These are phyloP conservation scores for Leptopilina clavipes DNA, from an alignment of 1,140 invertebrate genomes.

Conservation along the genomic window DNA sequence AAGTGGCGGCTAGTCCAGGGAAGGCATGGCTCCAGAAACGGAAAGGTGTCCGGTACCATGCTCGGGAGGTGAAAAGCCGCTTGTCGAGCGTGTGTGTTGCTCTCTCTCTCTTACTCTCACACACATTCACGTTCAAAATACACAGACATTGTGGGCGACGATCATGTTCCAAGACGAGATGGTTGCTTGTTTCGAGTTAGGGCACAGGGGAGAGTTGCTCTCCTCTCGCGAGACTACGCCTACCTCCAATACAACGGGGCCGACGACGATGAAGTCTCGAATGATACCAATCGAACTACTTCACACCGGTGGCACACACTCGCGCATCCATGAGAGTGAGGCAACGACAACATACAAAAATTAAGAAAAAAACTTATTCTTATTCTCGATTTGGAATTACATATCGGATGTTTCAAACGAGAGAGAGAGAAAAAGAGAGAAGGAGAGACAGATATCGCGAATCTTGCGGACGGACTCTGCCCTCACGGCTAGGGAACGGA, in stretches of 20 bases:
- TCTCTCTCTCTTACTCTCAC: no score
- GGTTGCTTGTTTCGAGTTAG: not conserved
- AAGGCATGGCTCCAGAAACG: conserved; percentile 29
- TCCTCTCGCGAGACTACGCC: conserved; percentile 41
- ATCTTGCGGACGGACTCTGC: conserved; percentile 49
- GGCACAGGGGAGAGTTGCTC: no score
- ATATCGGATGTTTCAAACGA: no score
- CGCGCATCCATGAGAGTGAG: conserved; percentile 15
- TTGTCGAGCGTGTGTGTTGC: not conserved
- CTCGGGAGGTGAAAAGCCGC: conserved; percentile 1
- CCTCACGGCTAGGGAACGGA: conserved; percentile 44
- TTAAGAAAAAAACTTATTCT: no score
- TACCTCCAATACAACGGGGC: conserved; percentile 34
- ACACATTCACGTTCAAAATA: no score
- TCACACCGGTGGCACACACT: not conserved
- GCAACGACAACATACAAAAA: not conserved
- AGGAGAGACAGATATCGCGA: conserved; percentile 39
- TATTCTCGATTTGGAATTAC: no score
- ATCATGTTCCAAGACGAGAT: not conserved
- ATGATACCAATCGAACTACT: conserved; percentile 17
- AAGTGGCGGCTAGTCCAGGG: conserved; percentile 18
- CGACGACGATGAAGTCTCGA: conserved; percentile 24
- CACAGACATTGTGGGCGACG: not conserved
- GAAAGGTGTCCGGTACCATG: conserved; percentile 21
- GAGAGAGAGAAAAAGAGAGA: no score